Evolutionary conservation across 2,113 vertebrate genomes (phyloP).

Genomic region (Nannospalax galili): DNA sequence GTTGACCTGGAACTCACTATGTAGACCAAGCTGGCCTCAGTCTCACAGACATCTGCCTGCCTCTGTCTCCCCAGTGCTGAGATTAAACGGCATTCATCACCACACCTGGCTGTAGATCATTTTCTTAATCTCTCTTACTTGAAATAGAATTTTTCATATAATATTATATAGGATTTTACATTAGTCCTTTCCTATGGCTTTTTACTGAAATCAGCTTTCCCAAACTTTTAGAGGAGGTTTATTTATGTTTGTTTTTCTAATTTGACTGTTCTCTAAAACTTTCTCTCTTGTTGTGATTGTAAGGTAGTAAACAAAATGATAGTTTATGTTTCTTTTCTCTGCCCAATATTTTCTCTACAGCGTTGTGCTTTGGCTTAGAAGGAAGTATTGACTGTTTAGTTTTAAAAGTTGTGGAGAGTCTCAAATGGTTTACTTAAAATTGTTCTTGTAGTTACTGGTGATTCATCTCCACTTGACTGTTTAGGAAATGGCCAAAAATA

Average conservation of each 20-base stretch:
- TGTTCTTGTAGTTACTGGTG: not conserved
- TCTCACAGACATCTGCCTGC: not conserved
- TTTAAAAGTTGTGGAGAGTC: not conserved
- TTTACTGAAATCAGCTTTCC: constrained; percentile 39
- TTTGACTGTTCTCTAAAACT: not conserved
- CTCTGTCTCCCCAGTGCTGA: not conserved
- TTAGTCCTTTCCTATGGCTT: constrained; percentile 5
- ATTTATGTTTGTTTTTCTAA: constrained; percentile 18
- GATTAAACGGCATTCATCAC: not conserved
- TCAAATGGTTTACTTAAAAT: not conserved
- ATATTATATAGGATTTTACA: not conserved
- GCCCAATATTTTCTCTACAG: not conserved
- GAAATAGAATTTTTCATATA: constrained; percentile 16
- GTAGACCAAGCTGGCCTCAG: not conserved
- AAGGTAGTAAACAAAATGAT: not conserved
- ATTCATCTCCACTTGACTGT: not conserved
- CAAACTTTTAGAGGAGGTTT: not conserved
- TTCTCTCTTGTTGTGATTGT: not conserved
- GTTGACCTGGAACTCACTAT: not conserved
- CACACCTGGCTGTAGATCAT: too few relatives aligned
- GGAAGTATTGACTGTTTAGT: not conserved
- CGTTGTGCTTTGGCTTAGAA: not conserved
- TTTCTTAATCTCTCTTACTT: constrained; percentile 22
- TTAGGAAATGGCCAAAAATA: not conserved
- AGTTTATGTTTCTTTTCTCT: not conserved